phyloP scores from a whole-genome alignment of 2,888 invertebrate genomes.

The Netelia virgata region DNA sequence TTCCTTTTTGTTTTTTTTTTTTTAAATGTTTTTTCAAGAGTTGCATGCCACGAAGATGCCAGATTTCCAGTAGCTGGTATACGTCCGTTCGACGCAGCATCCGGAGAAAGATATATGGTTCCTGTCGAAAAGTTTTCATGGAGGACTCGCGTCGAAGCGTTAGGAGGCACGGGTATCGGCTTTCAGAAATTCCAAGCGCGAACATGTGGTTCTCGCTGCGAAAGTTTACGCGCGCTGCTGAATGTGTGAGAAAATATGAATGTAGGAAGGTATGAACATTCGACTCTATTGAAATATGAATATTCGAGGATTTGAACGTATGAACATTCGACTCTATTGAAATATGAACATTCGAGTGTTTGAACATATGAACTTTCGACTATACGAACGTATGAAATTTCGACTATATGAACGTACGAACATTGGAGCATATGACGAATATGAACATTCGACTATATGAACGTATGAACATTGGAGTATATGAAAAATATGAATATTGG shows the following conservation, averaged over 20 bases:
- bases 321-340: no score
- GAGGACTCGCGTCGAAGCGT: not conserved
- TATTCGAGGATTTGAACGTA: no score
- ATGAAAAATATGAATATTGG: not conserved
- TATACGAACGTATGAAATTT: no score
- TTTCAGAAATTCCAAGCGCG: not conserved
- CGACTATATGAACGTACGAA: not conserved
- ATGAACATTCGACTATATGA: not conserved
- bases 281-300: no score
- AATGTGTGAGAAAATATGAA: no score
- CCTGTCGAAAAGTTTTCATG: not conserved
- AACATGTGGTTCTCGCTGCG: no score
- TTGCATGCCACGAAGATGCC: conserved; percentile 19
- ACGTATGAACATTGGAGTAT: not conserved
- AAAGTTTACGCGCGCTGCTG: no score
- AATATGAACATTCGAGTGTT: no score
- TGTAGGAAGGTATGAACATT: no score
- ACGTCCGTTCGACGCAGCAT: not conserved
- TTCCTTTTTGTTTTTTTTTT: not conserved
- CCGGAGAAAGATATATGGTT: not conserved
- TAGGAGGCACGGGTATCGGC: not conserved
- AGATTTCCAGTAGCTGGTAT: conserved; percentile 37
- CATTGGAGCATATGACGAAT: not conserved
- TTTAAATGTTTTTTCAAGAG: not conserved
- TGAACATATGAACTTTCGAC: no score